phyloP scores from a whole-genome alignment of 2,113 vertebrate genomes.

The Pithys albifrons region DNA sequence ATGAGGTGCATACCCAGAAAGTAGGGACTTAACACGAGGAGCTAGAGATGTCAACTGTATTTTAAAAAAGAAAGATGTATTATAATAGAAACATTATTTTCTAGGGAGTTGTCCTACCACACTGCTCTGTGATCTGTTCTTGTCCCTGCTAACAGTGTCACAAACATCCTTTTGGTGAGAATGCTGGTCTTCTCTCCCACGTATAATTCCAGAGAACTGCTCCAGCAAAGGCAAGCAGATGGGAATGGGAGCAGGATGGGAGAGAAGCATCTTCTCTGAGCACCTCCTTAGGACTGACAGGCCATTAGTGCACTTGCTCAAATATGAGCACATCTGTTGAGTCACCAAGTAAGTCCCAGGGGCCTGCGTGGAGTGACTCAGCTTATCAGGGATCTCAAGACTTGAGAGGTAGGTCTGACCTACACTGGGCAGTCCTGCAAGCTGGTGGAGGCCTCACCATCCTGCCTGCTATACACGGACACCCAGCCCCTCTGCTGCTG shows the following conservation, averaged over 20 bases:
- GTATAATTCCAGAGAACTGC: accelerated
- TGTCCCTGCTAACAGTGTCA: background rate
- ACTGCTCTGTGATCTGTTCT: background rate
- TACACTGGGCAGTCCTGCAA: background rate
- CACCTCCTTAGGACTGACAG: background rate
- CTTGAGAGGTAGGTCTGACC: background rate
- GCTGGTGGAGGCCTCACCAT: background rate
- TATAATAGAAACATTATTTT: background rate
- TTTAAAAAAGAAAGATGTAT: background rate
- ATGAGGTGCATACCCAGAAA: background rate
- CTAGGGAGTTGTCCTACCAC: background rate
- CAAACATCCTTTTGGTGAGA: background rate
- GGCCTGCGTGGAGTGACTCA: background rate
- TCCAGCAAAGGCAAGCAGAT: background rate
- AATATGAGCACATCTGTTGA: background rate
- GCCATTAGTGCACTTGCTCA: background rate
- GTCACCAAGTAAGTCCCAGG: background rate
- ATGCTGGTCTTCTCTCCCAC: background rate
- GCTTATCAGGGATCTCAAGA: background rate
- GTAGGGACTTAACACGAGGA: background rate
- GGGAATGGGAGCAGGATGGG: background rate
- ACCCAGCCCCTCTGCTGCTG: background rate
- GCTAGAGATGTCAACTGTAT: background rate
- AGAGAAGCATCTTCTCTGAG: background rate
- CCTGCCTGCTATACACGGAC: background rate